Evolutionary conservation across 2,888 invertebrate genomes (phyloP).

Genomic region (Cyclophora albipunctata): DNA sequence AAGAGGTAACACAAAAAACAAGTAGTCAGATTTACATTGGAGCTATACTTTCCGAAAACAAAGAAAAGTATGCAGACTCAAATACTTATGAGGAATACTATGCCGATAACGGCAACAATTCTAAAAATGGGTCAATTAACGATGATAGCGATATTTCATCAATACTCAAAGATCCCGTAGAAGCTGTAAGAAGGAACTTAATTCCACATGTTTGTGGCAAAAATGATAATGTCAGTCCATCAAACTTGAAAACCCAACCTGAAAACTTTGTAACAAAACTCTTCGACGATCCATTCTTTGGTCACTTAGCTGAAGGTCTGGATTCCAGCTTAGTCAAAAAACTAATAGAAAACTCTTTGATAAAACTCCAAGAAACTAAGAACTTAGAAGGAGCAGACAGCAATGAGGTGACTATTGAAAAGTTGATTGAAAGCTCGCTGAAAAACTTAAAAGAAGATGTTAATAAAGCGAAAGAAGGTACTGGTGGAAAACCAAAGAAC

Average conservation of each 20-base stretch:
- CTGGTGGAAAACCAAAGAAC: conserved; percentile 34
- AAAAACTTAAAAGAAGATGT: conserved; percentile 59
- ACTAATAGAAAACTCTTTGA: conserved; percentile 79
- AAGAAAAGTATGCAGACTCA: conserved; percentile 34
- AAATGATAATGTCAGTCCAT: conserved; percentile 26
- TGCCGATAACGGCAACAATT: conserved; percentile 33
- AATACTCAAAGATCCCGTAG: conserved; percentile 82
- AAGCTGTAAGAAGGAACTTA: conserved; percentile 83
- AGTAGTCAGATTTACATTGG: conserved; percentile 72
- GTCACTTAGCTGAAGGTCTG: conserved; percentile 77
- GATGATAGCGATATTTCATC: conserved; percentile 61
- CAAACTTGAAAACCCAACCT: conserved; percentile 26
- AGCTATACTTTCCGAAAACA: conserved; percentile 45
- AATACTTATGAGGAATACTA: conserved; percentile 66
- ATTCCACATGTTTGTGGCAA: conserved; percentile 87
- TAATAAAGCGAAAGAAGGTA: conserved; percentile 23
- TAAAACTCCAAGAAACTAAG: conserved; percentile 73
- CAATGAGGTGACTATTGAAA: conserved; percentile 64
- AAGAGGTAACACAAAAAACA: conserved; percentile 49
- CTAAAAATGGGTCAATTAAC: conserved; percentile 20
- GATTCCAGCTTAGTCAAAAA: conserved; percentile 78
- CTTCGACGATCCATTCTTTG: conserved; percentile 78
- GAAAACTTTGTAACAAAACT: conserved; percentile 75
- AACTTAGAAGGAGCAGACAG: conserved; percentile 62
- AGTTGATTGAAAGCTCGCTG: conserved; percentile 66